Evolutionary conservation across 2,888 invertebrate species (phyloP).

Genomic region (Aphodius sticticus): DNA sequence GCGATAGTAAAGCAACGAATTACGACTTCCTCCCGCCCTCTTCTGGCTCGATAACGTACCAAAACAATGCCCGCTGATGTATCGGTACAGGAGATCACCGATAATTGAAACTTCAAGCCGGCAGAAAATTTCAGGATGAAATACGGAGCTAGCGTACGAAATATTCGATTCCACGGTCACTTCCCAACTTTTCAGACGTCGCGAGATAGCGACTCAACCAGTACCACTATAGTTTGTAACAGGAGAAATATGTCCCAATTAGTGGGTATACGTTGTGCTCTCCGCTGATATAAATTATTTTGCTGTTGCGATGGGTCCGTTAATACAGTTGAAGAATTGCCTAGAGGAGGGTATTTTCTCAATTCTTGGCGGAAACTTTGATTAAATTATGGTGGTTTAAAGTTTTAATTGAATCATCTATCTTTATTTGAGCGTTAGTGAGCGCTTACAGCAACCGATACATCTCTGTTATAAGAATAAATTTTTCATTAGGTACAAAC

Average conservation of each 20-base stretch:
- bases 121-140: background rate
- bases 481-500: too few relatives aligned
- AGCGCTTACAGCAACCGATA: background rate
- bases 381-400: background rate
- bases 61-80: background rate
- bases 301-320: background rate
- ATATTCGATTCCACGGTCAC: background rate
- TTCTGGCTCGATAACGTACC: background rate
- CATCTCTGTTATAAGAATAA: background rate
- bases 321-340: background rate
- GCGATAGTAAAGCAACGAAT: background rate
- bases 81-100: background rate
- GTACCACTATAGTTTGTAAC: background rate
- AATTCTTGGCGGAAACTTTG: background rate
- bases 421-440: background rate
- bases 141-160: background rate
- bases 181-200: background rate
- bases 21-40: background rate
- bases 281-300: background rate
- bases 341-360: background rate
- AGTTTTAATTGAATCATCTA: slow-evolving; percentile 4
- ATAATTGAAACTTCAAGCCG: background rate
- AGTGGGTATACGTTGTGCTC: background rate
- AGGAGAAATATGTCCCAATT: background rate
- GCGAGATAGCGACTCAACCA: background rate